Evolutionary conservation across 2,797 vertebrate genomes (phyloP).

Genomic region (Chrysocyon brachyurus): DNA sequence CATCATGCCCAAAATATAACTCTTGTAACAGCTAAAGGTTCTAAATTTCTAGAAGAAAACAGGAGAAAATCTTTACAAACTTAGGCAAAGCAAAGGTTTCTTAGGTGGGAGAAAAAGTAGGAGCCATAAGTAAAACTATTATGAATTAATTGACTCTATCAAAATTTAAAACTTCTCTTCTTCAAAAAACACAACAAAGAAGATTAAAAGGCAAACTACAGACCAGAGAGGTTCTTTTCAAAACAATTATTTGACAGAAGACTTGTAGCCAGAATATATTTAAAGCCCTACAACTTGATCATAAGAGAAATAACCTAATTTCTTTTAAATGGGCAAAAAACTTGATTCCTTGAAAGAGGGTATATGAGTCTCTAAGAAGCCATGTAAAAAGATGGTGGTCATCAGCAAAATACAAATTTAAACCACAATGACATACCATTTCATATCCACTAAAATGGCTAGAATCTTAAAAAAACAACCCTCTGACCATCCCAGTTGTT

Average conservation of each 20-base stretch:
- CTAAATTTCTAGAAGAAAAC: neutral
- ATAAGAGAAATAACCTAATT: neutral
- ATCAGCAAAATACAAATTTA: neutral
- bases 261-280: neutral
- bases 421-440: neutral
- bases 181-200: conserved; percentile 15
- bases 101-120: neutral
- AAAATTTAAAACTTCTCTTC: neutral
- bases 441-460: neutral
- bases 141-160: neutral
- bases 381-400: neutral
- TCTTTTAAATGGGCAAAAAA: neutral
- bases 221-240: neutral
- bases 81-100: neutral
- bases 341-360: neutral
- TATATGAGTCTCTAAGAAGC: neutral
- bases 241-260: neutral
- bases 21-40: neutral
- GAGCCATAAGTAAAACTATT: neutral
- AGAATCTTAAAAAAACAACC: neutral
- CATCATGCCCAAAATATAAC: neutral
- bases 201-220: conserved; percentile 19
- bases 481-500: neutral
- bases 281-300: neutral
- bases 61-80: neutral